Percentiles rank a stretch among this genome's conserved stretches.
These are phyloP conservation scores for Symphodus melops DNA, from an alignment of 2,113 vertebrate genomes.

Conservation along the genomic window DNA sequence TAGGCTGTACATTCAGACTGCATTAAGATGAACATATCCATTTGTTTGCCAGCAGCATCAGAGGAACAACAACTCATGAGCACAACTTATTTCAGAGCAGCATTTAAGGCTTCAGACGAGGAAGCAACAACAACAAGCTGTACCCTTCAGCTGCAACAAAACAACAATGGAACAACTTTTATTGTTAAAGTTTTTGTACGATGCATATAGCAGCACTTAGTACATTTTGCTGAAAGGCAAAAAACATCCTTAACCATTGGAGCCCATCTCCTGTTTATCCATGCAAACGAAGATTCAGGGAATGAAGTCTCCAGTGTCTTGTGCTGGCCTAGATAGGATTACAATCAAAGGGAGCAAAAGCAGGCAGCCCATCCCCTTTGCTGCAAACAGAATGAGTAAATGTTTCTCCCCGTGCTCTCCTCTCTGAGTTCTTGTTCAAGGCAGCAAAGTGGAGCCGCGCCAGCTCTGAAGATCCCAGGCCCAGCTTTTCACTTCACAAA, in stretches of 20 bases:
- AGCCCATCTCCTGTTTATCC: constrained; percentile 63
- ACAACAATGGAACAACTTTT: constrained; percentile 46
- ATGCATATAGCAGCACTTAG: constrained; percentile 40
- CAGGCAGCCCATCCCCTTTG: constrained; percentile 62
- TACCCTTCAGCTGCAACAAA: constrained; percentile 35
- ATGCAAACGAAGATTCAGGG: constrained; percentile 66
- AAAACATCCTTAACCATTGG: constrained; percentile 31
- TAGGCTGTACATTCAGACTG: background rate
- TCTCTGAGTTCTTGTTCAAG: constrained; percentile 62
- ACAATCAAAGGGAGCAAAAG: constrained; percentile 76
- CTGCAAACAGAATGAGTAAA: constrained; percentile 78
- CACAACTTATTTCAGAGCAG: constrained; percentile 20
- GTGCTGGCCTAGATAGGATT: constrained; percentile 78
- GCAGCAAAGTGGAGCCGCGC: constrained; percentile 53
- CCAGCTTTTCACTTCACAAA: constrained; percentile 25
- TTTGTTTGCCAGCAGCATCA: constrained; percentile 20
- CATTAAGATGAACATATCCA: constrained; percentile 13
- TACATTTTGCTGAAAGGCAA: constrained; percentile 54
- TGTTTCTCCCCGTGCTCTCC: constrained; percentile 57
- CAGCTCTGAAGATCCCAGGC: constrained; percentile 47
- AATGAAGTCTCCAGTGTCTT: constrained; percentile 72
- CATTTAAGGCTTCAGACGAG: constrained; percentile 12
- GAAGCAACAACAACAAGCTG: constrained; percentile 8
- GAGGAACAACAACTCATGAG: constrained; percentile 11
- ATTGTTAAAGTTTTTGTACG: constrained; percentile 28